Evolutionary conservation across 2,888 invertebrate species (phyloP).

Genomic region (Myopa tessellatipennis): DNA sequence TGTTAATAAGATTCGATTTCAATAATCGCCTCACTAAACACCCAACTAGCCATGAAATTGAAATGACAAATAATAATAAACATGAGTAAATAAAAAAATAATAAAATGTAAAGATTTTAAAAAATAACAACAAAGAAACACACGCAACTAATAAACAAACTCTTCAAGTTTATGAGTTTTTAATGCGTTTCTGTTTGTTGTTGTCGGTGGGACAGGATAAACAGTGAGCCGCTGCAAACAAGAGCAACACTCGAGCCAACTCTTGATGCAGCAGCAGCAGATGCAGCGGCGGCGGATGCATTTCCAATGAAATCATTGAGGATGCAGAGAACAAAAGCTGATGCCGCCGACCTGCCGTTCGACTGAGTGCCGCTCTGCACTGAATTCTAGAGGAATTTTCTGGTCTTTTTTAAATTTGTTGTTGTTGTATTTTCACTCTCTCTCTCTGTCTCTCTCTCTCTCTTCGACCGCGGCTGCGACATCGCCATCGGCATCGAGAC

Average conservation of each 20-base stretch:
- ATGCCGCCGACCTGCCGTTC: not conserved
- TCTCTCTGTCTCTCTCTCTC: not conserved
- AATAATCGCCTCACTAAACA: constrained; percentile 5
- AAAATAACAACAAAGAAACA: too few species aligned
- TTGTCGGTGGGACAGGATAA: not conserved
- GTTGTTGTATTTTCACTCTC: too few species aligned
- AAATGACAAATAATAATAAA: not conserved
- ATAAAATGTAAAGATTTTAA: too few species aligned
- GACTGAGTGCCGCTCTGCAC: not conserved
- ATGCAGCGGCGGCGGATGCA: not conserved
- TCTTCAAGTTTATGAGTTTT: not conserved
- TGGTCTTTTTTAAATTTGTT: not conserved
- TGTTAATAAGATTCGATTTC: not conserved
- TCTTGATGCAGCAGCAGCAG: too few species aligned
- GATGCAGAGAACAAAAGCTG: constrained; percentile 9
- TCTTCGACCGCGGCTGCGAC: not conserved
- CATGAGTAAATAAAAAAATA: too few species aligned
- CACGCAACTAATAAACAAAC: not conserved
- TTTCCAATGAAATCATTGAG: constrained; percentile 13
- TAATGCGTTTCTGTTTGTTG: not conserved
- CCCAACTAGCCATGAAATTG: not conserved
- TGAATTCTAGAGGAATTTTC: not conserved
- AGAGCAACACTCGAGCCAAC: not conserved
- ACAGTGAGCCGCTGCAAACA: not conserved
- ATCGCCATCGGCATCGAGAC: not conserved